Percentiles rank a stretch among this genome's conserved stretches.
Conservation (phyloP, 1,140 invertebrate genomes). For the Araneus ventricosus region DNA sequence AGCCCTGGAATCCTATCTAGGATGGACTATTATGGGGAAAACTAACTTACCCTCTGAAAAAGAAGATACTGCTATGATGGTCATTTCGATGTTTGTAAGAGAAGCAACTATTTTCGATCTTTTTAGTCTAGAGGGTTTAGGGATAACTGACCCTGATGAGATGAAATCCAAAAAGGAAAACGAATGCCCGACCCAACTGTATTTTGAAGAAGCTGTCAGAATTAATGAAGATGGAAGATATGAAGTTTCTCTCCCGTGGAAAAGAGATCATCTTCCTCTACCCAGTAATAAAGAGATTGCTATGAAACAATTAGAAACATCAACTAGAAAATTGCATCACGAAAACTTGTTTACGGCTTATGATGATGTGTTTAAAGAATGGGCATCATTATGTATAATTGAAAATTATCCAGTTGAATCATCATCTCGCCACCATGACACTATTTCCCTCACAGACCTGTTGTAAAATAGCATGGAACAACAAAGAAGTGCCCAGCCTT, state of each 20-base stretch:
- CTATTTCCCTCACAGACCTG: slow-evolving; percentile 1
- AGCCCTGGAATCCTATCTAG: not conserved
- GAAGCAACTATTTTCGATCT: too few species aligned
- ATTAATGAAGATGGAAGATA: not conserved
- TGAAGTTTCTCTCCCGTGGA: slow-evolving; percentile 25
- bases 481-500: slow-evolving; percentile 77
- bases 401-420: not conserved
- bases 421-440: not conserved
- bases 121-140: too few species aligned
- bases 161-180: not conserved
- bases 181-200: not conserved
- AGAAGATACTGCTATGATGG: not conserved
- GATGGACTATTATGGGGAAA: not conserved
- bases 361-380: not conserved
- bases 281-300: not conserved
- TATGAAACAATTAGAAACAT: slow-evolving; percentile 13
- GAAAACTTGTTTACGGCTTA: not conserved
- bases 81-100: not conserved
- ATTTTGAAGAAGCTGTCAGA: not conserved
- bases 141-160: not conserved
- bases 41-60: not conserved
- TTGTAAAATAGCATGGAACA: slow-evolving; percentile 58
- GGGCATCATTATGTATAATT: not conserved
- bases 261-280: not conserved
- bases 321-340: too few species aligned